Evolutionary conservation across 2,888 invertebrate genomes (phyloP), one percentile per base, ranked within the genome.

Genomic region (Cosmopolites sordidus): DNA sequence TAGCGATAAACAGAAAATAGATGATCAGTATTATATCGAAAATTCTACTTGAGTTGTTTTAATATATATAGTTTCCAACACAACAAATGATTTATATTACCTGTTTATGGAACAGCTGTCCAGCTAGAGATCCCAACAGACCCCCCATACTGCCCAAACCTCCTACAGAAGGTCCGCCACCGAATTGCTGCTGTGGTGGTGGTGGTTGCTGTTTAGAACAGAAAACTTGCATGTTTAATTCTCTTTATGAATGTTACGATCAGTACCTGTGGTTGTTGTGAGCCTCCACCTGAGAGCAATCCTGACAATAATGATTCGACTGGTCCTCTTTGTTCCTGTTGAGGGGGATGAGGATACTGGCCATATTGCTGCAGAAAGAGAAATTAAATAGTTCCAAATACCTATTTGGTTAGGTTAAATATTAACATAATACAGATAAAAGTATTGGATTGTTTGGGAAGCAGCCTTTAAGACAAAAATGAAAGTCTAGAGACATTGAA

Each of bases 101-200:
- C 16, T 63, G 68, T 46, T 64, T 63, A 12, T 58, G 42, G 6
- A 72, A 56, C 9, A 71, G 58, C 39, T 66, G 62, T 12, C 69
- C 68, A 16, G 72, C 72, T 38, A 72, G 64, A 51, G 63, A 65
- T 37, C 64, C 59, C 41, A 73, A 61, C 43, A 73, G 58, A 11
- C 69, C 69, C 16, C 72, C 70, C 54, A 73, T 65, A 54, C 70
- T 70, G 16, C 73, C 73, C 11, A 73, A 58, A 14, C 71, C 71
- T 29, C 72, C 72, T 16, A 71, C 56, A 14, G 69, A 69, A 30
- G 66, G 68, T 39, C 68, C 62, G 42, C 64, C 66, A 6, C 66
- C 66, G 41, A 60, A 51, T 44, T 53, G 51, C 4, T 4, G 37
- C 43, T 61, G 61, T 5, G 64, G 63, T 27, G 53, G 14, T 37